phyloP scores from a whole-genome alignment of 2,888 invertebrate genomes.

The Trissolcus brochymenae region DNA sequence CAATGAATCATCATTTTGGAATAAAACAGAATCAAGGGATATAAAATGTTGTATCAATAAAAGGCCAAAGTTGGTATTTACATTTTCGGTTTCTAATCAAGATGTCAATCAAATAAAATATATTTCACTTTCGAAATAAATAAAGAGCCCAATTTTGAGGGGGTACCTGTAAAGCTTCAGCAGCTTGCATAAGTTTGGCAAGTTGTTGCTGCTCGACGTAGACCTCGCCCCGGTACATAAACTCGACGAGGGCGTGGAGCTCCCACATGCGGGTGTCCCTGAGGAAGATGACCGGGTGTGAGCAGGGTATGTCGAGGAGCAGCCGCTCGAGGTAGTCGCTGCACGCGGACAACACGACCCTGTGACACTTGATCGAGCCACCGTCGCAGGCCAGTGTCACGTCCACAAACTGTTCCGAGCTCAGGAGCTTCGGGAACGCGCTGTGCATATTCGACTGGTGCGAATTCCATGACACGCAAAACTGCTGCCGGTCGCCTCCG shows the following conservation, averaged over 20 bases:
- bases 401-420: slow-evolving; percentile 89
- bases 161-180: slow-evolving; percentile 69
- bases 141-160: too few species aligned
- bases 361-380: slow-evolving; percentile 90
- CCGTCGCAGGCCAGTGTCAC: slow-evolving; percentile 92
- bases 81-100: too few species aligned
- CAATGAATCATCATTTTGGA: too few species aligned
- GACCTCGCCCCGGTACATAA: slow-evolving; percentile 75
- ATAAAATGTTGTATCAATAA: too few species aligned
- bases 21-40: too few species aligned
- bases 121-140: too few species aligned
- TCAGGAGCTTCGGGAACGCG: slow-evolving; percentile 86
- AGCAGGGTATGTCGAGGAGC: slow-evolving; percentile 89
- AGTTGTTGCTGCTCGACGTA: slow-evolving; percentile 74
- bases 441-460: slow-evolving; percentile 88
- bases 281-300: slow-evolving; percentile 89
- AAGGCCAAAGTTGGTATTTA: too few species aligned
- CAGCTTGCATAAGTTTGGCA: slow-evolving; percentile 73
- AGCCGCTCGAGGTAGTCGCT: slow-evolving; percentile 90
- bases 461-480: slow-evolving; percentile 89
- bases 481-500: slow-evolving; percentile 78
- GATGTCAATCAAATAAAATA: too few species aligned
- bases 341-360: slow-evolving; percentile 89
- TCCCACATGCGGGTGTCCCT: slow-evolving; percentile 83
- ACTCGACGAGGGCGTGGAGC: slow-evolving; percentile 73